Conservation (phyloP, 2,888 invertebrate species). For the Stenolophus ochropezus region DNA sequence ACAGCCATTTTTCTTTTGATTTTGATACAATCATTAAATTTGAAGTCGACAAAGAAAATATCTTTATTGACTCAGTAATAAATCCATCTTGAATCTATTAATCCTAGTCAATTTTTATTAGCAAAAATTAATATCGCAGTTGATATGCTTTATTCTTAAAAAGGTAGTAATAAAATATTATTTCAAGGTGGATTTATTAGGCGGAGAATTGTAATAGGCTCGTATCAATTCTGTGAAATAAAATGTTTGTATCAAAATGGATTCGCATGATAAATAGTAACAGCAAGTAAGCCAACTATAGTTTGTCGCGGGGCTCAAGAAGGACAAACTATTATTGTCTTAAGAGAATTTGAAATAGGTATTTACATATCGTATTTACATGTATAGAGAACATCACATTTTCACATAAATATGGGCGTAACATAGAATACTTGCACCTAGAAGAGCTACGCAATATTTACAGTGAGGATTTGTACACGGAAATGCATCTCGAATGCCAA, state of each 20-base stretch:
- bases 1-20: slow-evolving; percentile 22
- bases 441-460: slow-evolving; percentile 31
- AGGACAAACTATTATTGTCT: slow-evolving; percentile 35
- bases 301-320: slow-evolving; percentile 51
- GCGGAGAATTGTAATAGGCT: slow-evolving; percentile 37
- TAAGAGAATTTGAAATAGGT: slow-evolving; percentile 14
- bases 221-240: slow-evolving; percentile 39
- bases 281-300: slow-evolving; percentile 12
- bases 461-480: slow-evolving; percentile 42
- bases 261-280: slow-evolving; percentile 15
- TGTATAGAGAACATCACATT: slow-evolving; percentile 38
- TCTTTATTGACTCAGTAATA: slow-evolving; percentile 4
- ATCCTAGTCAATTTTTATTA: not conserved
- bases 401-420: slow-evolving; percentile 28
- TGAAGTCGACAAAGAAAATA: slow-evolving; percentile 13
- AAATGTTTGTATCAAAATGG: slow-evolving; percentile 49
- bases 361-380: slow-evolving; percentile 51
- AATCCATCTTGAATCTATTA: slow-evolving; percentile 35
- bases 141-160: slow-evolving; percentile 39
- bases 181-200: slow-evolving; percentile 38
- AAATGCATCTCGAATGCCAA: slow-evolving; percentile 4
- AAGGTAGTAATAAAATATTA: slow-evolving; percentile 2
- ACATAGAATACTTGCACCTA: slow-evolving; percentile 39
- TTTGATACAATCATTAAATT: slow-evolving; percentile 52
- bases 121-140: slow-evolving; percentile 23